Percentiles rank a stretch among this genome's conserved stretches.
phyloP scores from a whole-genome alignment of 2,113 vertebrate genomes.

The Amphiprion ocellaris region DNA sequence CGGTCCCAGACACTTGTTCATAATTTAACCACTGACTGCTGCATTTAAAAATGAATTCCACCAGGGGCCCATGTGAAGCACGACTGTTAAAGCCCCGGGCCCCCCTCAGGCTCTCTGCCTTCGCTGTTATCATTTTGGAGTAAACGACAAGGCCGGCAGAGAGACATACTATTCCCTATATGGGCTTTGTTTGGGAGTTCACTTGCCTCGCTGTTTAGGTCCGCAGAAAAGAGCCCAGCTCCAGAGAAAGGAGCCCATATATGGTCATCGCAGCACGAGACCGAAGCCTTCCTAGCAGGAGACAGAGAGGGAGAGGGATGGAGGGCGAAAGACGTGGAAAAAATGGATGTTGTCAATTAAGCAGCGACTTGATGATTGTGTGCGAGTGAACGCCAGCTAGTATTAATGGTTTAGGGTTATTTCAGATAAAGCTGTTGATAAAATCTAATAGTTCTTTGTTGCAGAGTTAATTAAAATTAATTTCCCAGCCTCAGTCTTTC shows the following conservation, averaged over 20 bases:
- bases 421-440: conserved; percentile 30
- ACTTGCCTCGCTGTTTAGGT: conserved; percentile 91
- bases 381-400: conserved; percentile 22
- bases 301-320: conserved; percentile 38
- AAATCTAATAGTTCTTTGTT: conserved; percentile 4
- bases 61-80: conserved; percentile 49
- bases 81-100: conserved; percentile 58
- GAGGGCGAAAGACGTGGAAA: conserved; percentile 20
- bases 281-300: conserved; percentile 57
- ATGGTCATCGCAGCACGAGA: conserved; percentile 89
- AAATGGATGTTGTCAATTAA: conserved; percentile 63
- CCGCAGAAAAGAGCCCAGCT: conserved; percentile 82
- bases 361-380: conserved; percentile 15
- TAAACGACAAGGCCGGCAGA: conserved; percentile 81
- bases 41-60: conserved; percentile 55
- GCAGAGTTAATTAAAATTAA: conserved; percentile 37
- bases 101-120: conserved; percentile 62
- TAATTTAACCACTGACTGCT: conserved; percentile 9
- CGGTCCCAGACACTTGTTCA: conserved; percentile 20
- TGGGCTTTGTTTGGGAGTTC: conserved; percentile 96
- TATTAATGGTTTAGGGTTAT: conserved; percentile 11
- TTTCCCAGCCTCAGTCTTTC: conserved; percentile 52
- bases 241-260: conserved; percentile 92
- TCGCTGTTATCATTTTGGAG: conserved; percentile 85
- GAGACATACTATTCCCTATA: conserved; percentile 94